Percentiles rank a stretch among this genome's conserved stretches.
phyloP scores from a whole-genome alignment of 1,140 invertebrate genomes.

The Oryzaephilus surinamensis region DNA sequence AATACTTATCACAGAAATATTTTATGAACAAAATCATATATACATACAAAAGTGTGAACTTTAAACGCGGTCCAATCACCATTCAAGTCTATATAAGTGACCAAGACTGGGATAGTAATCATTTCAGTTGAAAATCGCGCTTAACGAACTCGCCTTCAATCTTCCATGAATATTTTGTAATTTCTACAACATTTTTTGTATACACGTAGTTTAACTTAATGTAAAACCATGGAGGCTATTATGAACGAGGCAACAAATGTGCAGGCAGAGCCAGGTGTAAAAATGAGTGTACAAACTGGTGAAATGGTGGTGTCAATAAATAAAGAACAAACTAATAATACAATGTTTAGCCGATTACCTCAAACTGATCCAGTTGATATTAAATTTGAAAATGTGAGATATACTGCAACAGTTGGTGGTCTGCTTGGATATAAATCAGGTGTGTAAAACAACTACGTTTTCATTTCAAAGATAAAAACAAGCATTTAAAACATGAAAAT shows the following conservation, averaged over 20 bases:
- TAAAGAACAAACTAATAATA: conserved; percentile 1
- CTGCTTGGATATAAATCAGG: neutral
- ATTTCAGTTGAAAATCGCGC: conserved; percentile 9
- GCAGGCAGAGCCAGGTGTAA: conserved; percentile 9
- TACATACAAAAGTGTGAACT: too few species aligned
- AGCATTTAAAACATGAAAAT: too few species aligned
- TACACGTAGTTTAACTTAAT: neutral
- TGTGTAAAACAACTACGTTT: neutral
- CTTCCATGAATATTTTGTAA: neutral
- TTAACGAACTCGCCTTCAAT: conserved; percentile 5
- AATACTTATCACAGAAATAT: too few species aligned
- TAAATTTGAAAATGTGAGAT: conserved; percentile 56
- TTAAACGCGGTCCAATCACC: conserved; percentile 10
- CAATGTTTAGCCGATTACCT: conserved; percentile 38
- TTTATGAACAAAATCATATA: too few species aligned
- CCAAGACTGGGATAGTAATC: conserved; percentile 14
- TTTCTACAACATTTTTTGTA: neutral
- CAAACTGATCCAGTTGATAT: conserved; percentile 52
- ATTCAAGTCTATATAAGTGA: conserved; percentile 20
- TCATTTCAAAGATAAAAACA: too few species aligned
- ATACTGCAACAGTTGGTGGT: conserved; percentile 52
- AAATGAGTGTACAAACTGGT: conserved; percentile 9
- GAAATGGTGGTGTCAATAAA: conserved; percentile 3
- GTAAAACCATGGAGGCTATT: conserved; percentile 8
- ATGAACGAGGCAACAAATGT: conserved; percentile 11